phyloP scores from a whole-genome alignment of 2,113 vertebrate genomes.

The Myanophis thanlyinensis region DNA sequence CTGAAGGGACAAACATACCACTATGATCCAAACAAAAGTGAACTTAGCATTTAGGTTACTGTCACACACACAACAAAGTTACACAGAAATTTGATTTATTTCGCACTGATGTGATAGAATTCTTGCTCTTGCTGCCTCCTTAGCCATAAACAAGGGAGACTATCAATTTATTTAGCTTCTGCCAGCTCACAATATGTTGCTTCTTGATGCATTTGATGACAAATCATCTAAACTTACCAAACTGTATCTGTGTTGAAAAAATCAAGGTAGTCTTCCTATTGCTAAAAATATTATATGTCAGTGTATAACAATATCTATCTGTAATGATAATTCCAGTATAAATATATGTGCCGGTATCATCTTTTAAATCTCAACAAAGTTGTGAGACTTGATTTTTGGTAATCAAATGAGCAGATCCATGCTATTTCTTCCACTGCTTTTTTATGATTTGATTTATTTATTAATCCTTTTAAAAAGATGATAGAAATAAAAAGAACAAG shows the following conservation, averaged over 20 bases:
- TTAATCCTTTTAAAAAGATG: background rate
- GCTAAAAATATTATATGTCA: background rate
- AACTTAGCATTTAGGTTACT: background rate
- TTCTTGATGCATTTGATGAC: background rate
- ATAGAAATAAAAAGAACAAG: background rate
- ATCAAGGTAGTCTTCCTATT: background rate
- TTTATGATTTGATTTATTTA: background rate
- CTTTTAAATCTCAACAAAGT: background rate
- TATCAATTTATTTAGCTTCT: background rate
- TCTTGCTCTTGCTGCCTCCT: background rate
- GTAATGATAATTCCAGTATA: background rate
- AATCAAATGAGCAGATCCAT: background rate
- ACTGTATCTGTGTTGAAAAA: background rate
- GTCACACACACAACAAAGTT: background rate
- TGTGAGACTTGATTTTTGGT: background rate
- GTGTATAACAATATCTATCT: background rate
- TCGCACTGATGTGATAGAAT: background rate
- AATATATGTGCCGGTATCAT: background rate
- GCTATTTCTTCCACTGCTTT: background rate
- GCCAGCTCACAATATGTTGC: background rate
- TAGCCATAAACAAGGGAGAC: background rate
- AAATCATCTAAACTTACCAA: background rate
- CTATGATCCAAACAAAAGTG: background rate
- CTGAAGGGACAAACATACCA: background rate
- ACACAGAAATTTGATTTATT: background rate